Percentiles rank a stretch among this genome's conserved stretches.
Evolutionary conservation across 2,113 vertebrate species (phyloP).

Genomic region (rabbit (Oryctolagus cuniculus)): mOryCun1.1 NC_091438.1:62684501-62685000

Average conservation of each 20-base stretch:
- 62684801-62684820: background rate
- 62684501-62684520: background rate
- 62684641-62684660: background rate
- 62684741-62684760: background rate
- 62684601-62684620: constrained; percentile 48
- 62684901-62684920: background rate
- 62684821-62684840: constrained; percentile 2
- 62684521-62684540: background rate
- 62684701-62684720: background rate
- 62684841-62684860: background rate
- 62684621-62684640: background rate
- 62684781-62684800: background rate
- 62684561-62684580: background rate
- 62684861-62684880: background rate
- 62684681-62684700: constrained; percentile 18
- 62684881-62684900: background rate
- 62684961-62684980: background rate
- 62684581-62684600: background rate
- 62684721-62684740: background rate
- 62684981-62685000: background rate
- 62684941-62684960: background rate
- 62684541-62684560: background rate
- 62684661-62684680: background rate
- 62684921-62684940: background rate
- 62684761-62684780: background rate